Evolutionary conservation across 2,113 vertebrate genomes (phyloP).

Genomic region (Tupaia chinensis): DNA sequence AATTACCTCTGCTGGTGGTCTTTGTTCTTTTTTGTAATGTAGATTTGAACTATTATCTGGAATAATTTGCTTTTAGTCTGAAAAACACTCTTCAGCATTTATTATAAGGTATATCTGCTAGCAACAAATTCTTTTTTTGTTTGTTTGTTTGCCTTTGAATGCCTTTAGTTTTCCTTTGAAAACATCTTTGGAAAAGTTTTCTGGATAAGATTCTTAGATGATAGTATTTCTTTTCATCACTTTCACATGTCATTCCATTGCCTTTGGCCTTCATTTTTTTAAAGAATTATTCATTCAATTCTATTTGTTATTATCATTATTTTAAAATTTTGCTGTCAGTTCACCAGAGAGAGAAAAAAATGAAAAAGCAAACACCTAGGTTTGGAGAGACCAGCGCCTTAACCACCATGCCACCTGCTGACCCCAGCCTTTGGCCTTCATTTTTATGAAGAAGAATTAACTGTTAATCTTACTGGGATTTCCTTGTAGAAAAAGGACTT

Average conservation of each 20-base stretch:
- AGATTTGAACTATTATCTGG: neutral
- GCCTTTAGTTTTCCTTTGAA: neutral
- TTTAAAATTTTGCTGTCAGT: too few relatives aligned
- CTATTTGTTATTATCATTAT: too few relatives aligned
- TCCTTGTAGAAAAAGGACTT: neutral
- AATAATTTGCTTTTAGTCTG: neutral
- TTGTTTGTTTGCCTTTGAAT: neutral
- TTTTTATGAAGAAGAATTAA: neutral
- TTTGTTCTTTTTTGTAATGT: neutral
- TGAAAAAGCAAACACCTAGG: too few relatives aligned
- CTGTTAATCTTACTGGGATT: neutral
- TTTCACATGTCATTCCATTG: neutral
- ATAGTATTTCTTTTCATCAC: neutral
- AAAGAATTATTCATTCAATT: neutral
- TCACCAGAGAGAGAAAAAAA: too few relatives aligned
- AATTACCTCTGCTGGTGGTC: neutral
- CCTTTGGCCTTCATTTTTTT: neutral
- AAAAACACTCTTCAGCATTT: neutral
- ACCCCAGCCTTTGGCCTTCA: neutral
- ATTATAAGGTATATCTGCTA: neutral
- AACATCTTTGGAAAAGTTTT: neutral
- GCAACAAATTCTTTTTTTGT: neutral
- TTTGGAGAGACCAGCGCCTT: too few relatives aligned
- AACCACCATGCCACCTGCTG: too few relatives aligned
- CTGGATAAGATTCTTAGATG: neutral